Evolutionary conservation across 2,797 vertebrate species (phyloP), one percentile per base, ranked within the genome.

Genomic region (Tapera naevia): DNA sequence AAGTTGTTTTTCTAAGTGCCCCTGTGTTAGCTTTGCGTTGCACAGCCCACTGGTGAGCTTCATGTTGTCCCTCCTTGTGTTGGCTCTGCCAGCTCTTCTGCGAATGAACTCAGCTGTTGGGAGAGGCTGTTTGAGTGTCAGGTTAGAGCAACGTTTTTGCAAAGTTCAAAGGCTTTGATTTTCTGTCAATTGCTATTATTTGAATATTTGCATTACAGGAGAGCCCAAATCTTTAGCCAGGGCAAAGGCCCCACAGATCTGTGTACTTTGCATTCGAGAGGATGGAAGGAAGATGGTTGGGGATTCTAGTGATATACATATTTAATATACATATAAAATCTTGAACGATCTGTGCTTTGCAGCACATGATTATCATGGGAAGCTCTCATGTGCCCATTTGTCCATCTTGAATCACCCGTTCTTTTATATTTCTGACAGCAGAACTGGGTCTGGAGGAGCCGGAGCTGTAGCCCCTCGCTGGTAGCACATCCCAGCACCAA

Each of bases 351-450:
- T 43, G 2, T 41, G 8, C 28, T 85, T 70, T 80, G 71, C 23
- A 8, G 43, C 27, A 9, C 0, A 0, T 50, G 25, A 7, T 74
- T 67, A 14, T 17, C 0, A 0, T 33, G 53, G 30, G 65, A 32
- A 43, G 46, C 48, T 82, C 45, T 60, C 14, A 0, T 5, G 13
- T 74, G n/a, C 73, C 46, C 13, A 4, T 90, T 41, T 88, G 69
- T 27, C 51, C 1, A 0, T 72, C 30, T 65, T n/a, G 39, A 76
- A 70, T 75, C 4, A 1, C 41, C 62, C 32, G 32, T 73, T 75
- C 46, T 71, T 50, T 64, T 17, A 19, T 81, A 33, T 70, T 93
- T 61, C 65, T 83, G 75, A 54, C n/a, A 43, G 79, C 61, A 65
- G 65, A 79, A 51, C 3, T 75, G 72, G 35, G 22, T 58, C 65